These are phyloP conservation scores for Melinaea marsaeus DNA, from an alignment of 2,888 invertebrate genomes.

Conservation along the genomic window DNA sequence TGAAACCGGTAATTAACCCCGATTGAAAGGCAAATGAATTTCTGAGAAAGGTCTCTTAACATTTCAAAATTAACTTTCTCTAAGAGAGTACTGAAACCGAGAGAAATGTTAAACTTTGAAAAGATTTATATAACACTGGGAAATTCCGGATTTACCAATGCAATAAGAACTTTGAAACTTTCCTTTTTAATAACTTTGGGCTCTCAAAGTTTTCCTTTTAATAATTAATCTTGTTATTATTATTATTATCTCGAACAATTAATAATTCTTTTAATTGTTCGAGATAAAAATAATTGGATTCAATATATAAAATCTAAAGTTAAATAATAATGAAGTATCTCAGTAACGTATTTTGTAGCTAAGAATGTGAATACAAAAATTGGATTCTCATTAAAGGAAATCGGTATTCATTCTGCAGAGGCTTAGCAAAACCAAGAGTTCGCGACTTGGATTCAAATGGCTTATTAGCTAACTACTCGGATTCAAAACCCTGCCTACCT, in stretches of 20 bases:
- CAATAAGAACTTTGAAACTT: constrained; percentile 25
- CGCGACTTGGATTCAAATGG: constrained; percentile 77
- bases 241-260: too few relatives aligned
- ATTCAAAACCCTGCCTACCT: constrained; percentile 71
- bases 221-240: too few relatives aligned
- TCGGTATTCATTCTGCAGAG: too few relatives aligned
- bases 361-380: too few relatives aligned
- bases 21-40: constrained; percentile 26
- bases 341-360: too few relatives aligned
- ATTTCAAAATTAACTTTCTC: constrained; percentile 30
- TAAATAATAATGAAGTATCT: too few relatives aligned
- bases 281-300: too few relatives aligned
- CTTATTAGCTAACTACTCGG: constrained; percentile 76
- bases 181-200: constrained; percentile 24
- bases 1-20: constrained; percentile 25
- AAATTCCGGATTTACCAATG: constrained; percentile 30
- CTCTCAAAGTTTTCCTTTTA: constrained; percentile 11
- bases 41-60: constrained; percentile 18
- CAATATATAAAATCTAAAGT: too few relatives aligned
- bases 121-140: constrained; percentile 32
- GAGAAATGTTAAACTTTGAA: constrained; percentile 30
- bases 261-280: too few relatives aligned
- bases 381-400: too few relatives aligned
- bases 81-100: constrained; percentile 25
- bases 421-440: too few relatives aligned